These are phyloP conservation scores for Enoplosus armatus DNA, from an alignment of 2,797 vertebrate species.

Conservation along the genomic window DNA sequence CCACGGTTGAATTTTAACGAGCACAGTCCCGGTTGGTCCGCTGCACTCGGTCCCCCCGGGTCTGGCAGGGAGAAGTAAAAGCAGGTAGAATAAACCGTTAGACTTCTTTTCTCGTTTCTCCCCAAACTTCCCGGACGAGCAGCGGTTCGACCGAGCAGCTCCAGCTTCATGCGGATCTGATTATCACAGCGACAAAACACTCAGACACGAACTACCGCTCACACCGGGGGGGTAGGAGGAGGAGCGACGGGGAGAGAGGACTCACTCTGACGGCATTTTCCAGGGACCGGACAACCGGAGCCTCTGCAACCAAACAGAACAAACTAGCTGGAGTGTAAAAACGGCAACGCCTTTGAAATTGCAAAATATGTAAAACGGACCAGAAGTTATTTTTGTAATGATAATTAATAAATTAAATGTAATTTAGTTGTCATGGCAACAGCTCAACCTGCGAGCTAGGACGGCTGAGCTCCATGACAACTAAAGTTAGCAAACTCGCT, in stretches of 20 bases:
- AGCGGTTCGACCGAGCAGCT: conserved; percentile 25
- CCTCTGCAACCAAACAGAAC: background rate
- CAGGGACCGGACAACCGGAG: background rate
- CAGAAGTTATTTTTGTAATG: too few relatives aligned
- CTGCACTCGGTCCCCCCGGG: background rate
- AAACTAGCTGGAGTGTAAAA: background rate
- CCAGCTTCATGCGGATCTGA: conserved; percentile 71
- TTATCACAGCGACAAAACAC: conserved; percentile 30
- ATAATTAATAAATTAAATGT: background rate
- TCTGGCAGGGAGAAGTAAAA: too few relatives aligned
- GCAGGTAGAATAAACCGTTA: background rate
- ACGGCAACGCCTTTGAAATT: fast-evolving
- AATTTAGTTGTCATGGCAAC: too few relatives aligned
- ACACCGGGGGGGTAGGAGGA: background rate
- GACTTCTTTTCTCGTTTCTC: background rate
- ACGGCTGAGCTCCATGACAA: too few relatives aligned
- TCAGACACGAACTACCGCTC: background rate
- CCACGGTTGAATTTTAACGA: background rate
- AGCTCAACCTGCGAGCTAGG: too few relatives aligned
- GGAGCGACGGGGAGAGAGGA: background rate
- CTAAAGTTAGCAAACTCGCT: too few relatives aligned
- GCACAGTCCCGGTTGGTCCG: background rate
- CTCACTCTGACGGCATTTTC: conserved; percentile 42
- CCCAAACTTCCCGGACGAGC: conserved; percentile 8
- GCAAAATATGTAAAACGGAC: background rate